A percentile compares a stretch with the other conserved stretches of the same genome.
phyloP scores from a whole-genome alignment of 1,140 invertebrate genomes.

The Sycobia sp. region DNA sequence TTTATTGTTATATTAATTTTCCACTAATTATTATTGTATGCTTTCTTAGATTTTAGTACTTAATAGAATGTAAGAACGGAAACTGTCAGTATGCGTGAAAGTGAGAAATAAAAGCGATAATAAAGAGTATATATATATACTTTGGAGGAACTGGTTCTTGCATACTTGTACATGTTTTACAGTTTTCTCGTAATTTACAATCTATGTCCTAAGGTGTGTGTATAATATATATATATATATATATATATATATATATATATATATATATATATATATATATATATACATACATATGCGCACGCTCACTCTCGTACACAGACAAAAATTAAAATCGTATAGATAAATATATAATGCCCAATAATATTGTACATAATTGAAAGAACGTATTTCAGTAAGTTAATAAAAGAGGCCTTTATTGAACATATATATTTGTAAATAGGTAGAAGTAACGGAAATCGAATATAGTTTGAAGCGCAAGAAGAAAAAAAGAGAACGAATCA shows the following conservation, averaged over 20 bases:
- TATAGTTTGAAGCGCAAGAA: constrained; percentile 10
- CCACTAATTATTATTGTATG: too few relatives aligned
- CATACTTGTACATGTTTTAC: constrained; percentile 30
- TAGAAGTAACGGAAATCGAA: constrained; percentile 16
- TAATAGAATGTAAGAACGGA: too few relatives aligned
- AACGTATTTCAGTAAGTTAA: constrained; percentile 40
- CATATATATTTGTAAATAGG: constrained; percentile 46
- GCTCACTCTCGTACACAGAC: constrained; percentile 36
- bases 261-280: constrained; percentile 17
- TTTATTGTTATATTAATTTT: too few relatives aligned
- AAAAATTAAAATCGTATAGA: constrained; percentile 33
- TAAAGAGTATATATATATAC: too few relatives aligned
- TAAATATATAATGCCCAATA: constrained; percentile 25
- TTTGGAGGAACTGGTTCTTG: too few relatives aligned
- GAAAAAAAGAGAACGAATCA: background rate
- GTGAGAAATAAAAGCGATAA: too few relatives aligned
- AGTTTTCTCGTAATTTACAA: too few relatives aligned
- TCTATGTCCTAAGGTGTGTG: too few relatives aligned
- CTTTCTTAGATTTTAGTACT: too few relatives aligned
- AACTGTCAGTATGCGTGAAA: too few relatives aligned
- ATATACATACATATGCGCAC: constrained; percentile 11
- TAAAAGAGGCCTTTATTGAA: constrained; percentile 38
- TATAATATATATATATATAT: too few relatives aligned
- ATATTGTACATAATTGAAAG: constrained; percentile 46
- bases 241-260: constrained; percentile 1